These are phyloP conservation scores for Pogonus chalceus DNA, from an alignment of 1,140 invertebrate genomes.

Conservation along the genomic window DNA sequence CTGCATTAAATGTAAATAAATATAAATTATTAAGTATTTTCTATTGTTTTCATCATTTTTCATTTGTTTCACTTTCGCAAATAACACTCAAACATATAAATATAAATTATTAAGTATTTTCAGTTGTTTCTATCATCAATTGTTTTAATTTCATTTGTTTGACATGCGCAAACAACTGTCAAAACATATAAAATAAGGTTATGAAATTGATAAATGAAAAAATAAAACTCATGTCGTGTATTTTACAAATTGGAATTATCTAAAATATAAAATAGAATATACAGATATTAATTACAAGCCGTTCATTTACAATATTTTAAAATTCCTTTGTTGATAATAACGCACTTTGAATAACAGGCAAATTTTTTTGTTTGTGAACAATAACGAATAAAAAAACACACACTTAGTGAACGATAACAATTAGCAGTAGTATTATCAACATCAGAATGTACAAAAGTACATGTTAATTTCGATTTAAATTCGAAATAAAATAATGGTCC, in stretches of 20 bases:
- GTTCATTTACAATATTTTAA: neutral
- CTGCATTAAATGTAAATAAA: too few species aligned
- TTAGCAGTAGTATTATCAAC: neutral
- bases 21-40: too few species aligned
- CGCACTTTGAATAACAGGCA: neutral
- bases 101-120: too few species aligned
- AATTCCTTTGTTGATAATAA: neutral
- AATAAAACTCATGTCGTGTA: too few species aligned
- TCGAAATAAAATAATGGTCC: neutral
- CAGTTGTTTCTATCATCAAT: too few species aligned
- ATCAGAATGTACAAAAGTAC: neutral
- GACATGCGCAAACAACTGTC: too few species aligned
- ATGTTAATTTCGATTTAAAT: neutral
- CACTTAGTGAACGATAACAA: neutral
- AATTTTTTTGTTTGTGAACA: neutral
- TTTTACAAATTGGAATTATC: slow-evolving; percentile 3
- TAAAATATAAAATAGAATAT: neutral
- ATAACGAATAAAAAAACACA: neutral
- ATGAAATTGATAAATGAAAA: too few species aligned
- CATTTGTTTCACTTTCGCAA: too few species aligned
- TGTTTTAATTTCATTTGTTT: too few species aligned
- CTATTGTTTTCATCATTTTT: too few species aligned
- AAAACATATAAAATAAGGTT: too few species aligned
- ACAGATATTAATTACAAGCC: neutral
- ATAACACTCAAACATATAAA: too few species aligned